Evolutionary conservation across 2,888 invertebrate genomes (phyloP), one percentile per base, ranked within the genome.

Genomic region (Phania funesta): DNA sequence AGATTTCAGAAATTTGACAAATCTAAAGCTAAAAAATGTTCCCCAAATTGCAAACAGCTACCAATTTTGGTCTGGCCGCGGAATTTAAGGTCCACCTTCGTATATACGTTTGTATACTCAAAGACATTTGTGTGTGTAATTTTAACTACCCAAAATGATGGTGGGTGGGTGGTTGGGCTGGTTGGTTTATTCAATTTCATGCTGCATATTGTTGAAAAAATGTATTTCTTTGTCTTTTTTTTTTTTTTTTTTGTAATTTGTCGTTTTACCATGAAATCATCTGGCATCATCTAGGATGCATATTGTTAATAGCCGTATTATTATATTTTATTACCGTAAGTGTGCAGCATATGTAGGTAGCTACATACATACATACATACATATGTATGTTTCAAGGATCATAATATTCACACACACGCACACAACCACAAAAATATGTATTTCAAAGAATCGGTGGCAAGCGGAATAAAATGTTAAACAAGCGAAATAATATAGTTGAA

Each of bases 401-500:
- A 50, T 3, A 52, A 38, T 13, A 38, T 8, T 29, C 24, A 24
- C 20, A 50, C 48, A 6, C 7, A 29, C 4, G 9, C 29, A 16
- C 16, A 54, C 18, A 11, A 18, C 7, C 2, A 41, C 38, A 52
- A 32, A 46, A 7, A 26, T n/a, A 16, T 8, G 4, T 16, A 32
- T 41, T 24, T 70, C 13, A 18, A 74, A 56, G 46, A 76, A 68
- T 68, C 62, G 76, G 20, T 68, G 32, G 32, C 50, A 67, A 50
- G n/a, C 44, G 22, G 24, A 44, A 50, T 11, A 60, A 24, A 76
- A 68, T 52, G 68, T 60, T 68, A 76, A 77, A 70, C 77, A 70
- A 68, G 62, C 54, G 68, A 70, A 62, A 77, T 70, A 70, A 77
- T 67, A 76, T n/a, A 77, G 76, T 62, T 54, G 41, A 77, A 50